A percentile compares a stretch with the other conserved stretches of the same genome.
Evolutionary conservation across 2,797 vertebrate genomes (phyloP).

Genomic region (Harpagifer antarcticus): DNA sequence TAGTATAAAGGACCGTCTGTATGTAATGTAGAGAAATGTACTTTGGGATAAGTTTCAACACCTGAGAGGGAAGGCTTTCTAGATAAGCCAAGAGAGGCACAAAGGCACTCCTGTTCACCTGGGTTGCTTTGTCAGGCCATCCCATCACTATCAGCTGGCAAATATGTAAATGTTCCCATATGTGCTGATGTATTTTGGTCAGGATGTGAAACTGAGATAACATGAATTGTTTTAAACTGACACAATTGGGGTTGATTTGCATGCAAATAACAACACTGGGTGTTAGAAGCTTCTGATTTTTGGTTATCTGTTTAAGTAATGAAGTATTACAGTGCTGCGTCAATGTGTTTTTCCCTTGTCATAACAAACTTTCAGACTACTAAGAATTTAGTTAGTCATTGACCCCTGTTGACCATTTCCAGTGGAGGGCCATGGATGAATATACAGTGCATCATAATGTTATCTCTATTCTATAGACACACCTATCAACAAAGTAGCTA

Average conservation of each 20-base stretch:
- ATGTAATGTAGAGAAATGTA: constrained; percentile 41
- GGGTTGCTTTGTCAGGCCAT: constrained; percentile 16
- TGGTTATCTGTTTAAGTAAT: neutral
- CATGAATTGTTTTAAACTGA: constrained; percentile 32
- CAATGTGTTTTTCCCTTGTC: neutral
- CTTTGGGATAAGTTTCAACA: constrained; percentile 57
- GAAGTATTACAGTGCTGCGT: neutral
- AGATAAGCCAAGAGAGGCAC: constrained; percentile 36
- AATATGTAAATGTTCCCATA: constrained; percentile 3
- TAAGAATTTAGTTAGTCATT: constrained; percentile 9
- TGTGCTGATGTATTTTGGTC: constrained; percentile 8
- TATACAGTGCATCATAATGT: neutral
- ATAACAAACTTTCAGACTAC: neutral
- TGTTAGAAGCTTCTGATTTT: neutral
- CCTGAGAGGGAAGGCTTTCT: constrained; percentile 40
- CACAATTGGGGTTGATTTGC: constrained; percentile 10
- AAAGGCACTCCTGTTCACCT: constrained; percentile 65
- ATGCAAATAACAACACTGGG: constrained; percentile 34
- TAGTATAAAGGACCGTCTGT: constrained; percentile 47
- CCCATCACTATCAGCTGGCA: constrained; percentile 7
- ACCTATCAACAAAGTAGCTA: constrained; percentile 16
- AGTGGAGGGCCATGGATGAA: neutral
- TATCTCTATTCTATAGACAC: constrained; percentile 3
- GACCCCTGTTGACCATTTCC: neutral
- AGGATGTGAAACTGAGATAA: constrained; percentile 48